A percentile compares a stretch with the other conserved stretches of the same genome.
These are phyloP conservation scores for Sus scrofa DNA, from an alignment of 2,113 vertebrate genomes.

Conservation along the genomic window T2T-Sscrofa CM000817.6:26373001-26373500, in stretches of 20 bases:
- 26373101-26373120: constrained; percentile 25
- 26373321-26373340: background rate
- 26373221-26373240: background rate
- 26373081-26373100: background rate
- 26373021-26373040: constrained; percentile 37
- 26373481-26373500: background rate
- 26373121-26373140: background rate
- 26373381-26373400: background rate
- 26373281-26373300: background rate
- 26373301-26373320: background rate
- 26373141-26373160: background rate
- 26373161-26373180: background rate
- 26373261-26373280: background rate
- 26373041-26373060: constrained; percentile 21
- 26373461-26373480: background rate
- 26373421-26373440: background rate
- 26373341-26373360: background rate
- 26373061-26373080: background rate
- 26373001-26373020: constrained; percentile 49
- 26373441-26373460: background rate
- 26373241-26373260: background rate
- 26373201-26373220: background rate
- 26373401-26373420: background rate
- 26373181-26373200: background rate
- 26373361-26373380: background rate